Evolutionary conservation across 2,113 vertebrate genomes (phyloP).

Genomic region (Oncorhynchus masou): DNA sequence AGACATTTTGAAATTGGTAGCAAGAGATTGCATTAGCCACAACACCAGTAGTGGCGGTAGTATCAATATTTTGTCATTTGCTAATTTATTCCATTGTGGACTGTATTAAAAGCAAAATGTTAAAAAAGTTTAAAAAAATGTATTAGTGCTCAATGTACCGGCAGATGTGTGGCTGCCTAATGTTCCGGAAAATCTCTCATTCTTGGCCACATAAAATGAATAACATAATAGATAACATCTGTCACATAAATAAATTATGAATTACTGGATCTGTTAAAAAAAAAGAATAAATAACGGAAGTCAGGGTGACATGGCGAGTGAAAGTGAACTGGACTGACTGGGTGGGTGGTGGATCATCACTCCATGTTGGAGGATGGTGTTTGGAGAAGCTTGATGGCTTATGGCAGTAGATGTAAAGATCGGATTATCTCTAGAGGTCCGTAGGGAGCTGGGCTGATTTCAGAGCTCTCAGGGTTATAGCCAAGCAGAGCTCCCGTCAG

Average conservation of each 20-base stretch:
- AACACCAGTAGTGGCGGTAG: constrained; percentile 40
- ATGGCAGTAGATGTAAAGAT: constrained; percentile 15
- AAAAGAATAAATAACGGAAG: constrained; percentile 31
- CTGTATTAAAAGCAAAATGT: constrained; percentile 15
- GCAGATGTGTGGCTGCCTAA: not conserved
- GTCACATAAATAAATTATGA: constrained; percentile 68
- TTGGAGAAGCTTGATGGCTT: not conserved
- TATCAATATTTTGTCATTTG: constrained; percentile 62
- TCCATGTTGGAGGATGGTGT: not conserved
- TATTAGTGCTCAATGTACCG: constrained; percentile 26
- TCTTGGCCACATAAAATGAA: constrained; percentile 46
- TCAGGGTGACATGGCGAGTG: constrained; percentile 46
- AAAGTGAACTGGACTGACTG: not conserved
- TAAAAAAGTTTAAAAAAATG: constrained; percentile 33
- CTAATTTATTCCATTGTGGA: constrained; percentile 38
- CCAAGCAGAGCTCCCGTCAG: constrained; percentile 15
- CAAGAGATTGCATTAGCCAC: constrained; percentile 18
- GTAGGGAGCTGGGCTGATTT: constrained; percentile 40
- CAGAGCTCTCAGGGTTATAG: constrained; percentile 39
- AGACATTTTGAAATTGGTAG: constrained; percentile 46
- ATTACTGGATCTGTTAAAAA: constrained; percentile 47
- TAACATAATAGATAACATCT: constrained; percentile 63
- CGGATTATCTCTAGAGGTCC: constrained; percentile 20
- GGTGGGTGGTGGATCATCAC: not conserved
- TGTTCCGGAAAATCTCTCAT: constrained; percentile 1